phyloP scores from a whole-genome alignment of 2,888 invertebrate genomes.

The Ganaspis brasiliensis region DNA sequence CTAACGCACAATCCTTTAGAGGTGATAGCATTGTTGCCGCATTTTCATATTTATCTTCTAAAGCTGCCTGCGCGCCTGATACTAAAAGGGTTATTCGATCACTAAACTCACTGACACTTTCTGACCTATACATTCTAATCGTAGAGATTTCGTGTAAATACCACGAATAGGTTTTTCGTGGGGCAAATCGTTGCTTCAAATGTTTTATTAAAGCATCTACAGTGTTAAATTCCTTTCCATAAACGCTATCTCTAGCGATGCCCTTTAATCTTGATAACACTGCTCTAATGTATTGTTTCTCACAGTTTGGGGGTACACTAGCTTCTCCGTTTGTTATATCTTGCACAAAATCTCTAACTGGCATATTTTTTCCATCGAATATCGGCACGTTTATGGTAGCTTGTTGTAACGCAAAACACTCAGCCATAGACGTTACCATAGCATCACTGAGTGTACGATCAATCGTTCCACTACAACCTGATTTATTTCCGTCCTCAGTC shows the following conservation, averaged over 20 bases:
- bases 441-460: slow-evolving; percentile 42
- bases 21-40: slow-evolving; percentile 19
- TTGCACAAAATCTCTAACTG: slow-evolving; percentile 40
- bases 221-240: background rate
- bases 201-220: background rate
- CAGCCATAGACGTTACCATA: slow-evolving; percentile 47
- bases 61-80: background rate
- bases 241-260: slow-evolving; percentile 9
- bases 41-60: slow-evolving; percentile 4
- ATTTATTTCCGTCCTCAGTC: no score
- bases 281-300: background rate
- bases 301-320: no score
- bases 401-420: slow-evolving; percentile 45
- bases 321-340: background rate
- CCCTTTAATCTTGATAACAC: slow-evolving; percentile 22
- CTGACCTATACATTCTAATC: slow-evolving; percentile 26
- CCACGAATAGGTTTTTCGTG: slow-evolving; percentile 14
- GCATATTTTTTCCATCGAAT: slow-evolving; percentile 46
- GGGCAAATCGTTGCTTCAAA: background rate
- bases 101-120: slow-evolving; percentile 22
- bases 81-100: background rate
- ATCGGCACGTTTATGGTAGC: slow-evolving; percentile 36
- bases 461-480: background rate
- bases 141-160: slow-evolving; percentile 45
- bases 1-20: slow-evolving; percentile 41